Conservation (phyloP, 1,140 invertebrate genomes). For the Neotoxoptera formosana region DNA sequence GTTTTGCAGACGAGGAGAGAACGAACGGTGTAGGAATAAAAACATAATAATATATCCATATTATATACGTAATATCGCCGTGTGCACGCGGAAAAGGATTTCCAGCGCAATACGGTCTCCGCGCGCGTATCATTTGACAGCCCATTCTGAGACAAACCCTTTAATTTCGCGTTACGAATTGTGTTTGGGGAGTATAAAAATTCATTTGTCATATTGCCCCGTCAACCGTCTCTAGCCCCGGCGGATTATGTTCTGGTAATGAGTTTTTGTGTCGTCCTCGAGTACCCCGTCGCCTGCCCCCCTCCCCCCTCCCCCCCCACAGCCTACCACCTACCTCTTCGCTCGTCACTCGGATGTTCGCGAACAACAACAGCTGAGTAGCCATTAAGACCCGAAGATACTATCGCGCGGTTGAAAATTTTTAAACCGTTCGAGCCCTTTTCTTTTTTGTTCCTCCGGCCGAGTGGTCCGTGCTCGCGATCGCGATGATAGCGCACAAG, state of each 20-base stretch:
- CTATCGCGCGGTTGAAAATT: conserved; percentile 43
- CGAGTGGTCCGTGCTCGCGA: conserved; percentile 48
- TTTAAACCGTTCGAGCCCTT: conserved; percentile 43
- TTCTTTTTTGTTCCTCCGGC: conserved; percentile 4
- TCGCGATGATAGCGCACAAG: conserved; percentile 39
- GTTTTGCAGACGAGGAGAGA: background rate
- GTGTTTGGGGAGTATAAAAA: conserved; percentile 52
- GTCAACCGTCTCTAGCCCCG: conserved; percentile 28
- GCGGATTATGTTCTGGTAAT: conserved; percentile 53
- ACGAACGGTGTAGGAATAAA: background rate
- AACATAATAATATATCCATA: conserved; percentile 20
- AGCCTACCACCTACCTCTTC: background rate
- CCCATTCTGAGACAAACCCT: conserved; percentile 50
- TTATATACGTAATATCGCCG: too few relatives aligned
- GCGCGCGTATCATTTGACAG: conserved; percentile 53
- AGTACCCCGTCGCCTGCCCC: background rate
- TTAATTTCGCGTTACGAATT: conserved; percentile 55
- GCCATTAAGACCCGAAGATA: conserved; percentile 31
- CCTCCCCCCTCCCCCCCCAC: background rate
- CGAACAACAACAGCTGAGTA: conserved; percentile 31
- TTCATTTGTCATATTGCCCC: conserved; percentile 55
- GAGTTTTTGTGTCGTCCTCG: conserved; percentile 52
- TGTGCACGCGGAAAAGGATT: conserved; percentile 17
- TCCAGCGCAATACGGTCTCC: background rate
- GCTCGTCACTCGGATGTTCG: background rate